phyloP scores from a whole-genome alignment of 1,140 invertebrate species.

The Linepithema humile region DNA sequence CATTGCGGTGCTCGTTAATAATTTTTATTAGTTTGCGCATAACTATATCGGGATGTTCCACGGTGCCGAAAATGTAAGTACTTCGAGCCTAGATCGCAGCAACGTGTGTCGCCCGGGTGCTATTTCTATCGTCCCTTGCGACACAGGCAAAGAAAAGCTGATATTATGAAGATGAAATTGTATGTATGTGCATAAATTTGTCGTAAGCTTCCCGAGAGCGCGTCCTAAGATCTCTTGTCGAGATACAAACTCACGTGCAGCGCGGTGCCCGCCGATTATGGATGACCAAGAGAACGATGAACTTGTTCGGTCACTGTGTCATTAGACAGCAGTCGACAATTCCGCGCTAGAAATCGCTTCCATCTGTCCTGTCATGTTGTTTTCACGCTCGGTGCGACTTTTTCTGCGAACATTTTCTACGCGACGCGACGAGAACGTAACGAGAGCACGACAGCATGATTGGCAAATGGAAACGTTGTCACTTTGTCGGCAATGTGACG shows the following conservation, averaged over 20 bases:
- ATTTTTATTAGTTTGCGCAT: neutral
- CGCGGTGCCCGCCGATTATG: slow-evolving; percentile 10
- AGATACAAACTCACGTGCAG: neutral
- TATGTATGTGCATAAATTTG: slow-evolving; percentile 45
- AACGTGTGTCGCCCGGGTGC: neutral
- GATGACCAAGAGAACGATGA: neutral
- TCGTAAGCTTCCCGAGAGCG: slow-evolving; percentile 18
- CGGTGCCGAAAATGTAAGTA: slow-evolving; percentile 6
- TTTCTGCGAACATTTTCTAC: slow-evolving; percentile 15
- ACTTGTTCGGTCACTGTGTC: slow-evolving; percentile 16
- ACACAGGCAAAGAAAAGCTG: slow-evolving; percentile 35
- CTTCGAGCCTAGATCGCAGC: neutral
- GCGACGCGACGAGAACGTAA: neutral
- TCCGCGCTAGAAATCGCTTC: slow-evolving; percentile 18
- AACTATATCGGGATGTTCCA: neutral
- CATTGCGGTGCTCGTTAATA: neutral
- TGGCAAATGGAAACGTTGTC: slow-evolving; percentile 58
- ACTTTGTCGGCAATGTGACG: slow-evolving; percentile 21
- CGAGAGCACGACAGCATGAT: slow-evolving; percentile 16
- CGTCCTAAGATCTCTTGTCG: slow-evolving; percentile 29
- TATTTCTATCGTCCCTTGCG: neutral
- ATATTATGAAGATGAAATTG: slow-evolving; percentile 45
- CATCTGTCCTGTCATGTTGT: slow-evolving; percentile 23
- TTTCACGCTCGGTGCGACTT: neutral
- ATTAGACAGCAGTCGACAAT: neutral